phyloP scores from a whole-genome alignment of 2,113 vertebrate genomes.

The Indicator maculatus region DNA sequence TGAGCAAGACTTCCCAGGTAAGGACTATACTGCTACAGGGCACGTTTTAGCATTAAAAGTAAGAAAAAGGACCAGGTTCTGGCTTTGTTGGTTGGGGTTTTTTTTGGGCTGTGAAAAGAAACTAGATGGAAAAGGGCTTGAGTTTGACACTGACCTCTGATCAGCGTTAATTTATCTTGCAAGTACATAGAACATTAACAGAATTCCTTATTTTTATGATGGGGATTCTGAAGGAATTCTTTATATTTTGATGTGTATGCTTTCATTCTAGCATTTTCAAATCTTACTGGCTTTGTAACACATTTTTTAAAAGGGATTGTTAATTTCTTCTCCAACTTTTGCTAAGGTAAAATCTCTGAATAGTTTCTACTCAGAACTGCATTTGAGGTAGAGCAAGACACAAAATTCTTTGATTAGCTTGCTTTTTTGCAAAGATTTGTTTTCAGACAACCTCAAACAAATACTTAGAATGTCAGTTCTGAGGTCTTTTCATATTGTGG shows the following conservation, averaged over 20 bases:
- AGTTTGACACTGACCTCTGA: not conserved
- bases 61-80: not conserved
- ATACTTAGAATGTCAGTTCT: not conserved
- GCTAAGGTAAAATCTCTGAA: constrained; percentile 15
- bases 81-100: not conserved
- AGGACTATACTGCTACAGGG: not conserved
- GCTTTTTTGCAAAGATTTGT: constrained; percentile 32
- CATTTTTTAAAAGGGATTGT: constrained; percentile 3
- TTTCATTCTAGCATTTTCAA: constrained; percentile 1
- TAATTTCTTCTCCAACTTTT: constrained; percentile 22
- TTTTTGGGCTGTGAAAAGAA: not conserved
- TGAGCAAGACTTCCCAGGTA: not conserved
- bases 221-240: not conserved
- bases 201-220: constrained; percentile 5
- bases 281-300: constrained; percentile 1
- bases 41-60: not conserved
- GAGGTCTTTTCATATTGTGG: constrained; percentile 23
- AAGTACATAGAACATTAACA: not conserved
- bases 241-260: not conserved
- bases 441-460: constrained; percentile 27
- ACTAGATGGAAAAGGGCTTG: not conserved
- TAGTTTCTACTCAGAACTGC: constrained; percentile 26
- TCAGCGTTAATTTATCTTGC: not conserved
- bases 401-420: constrained; percentile 1
- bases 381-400: not conserved